phyloP scores from a whole-genome alignment of 1,140 invertebrate species.

The Lutraria rhynchaena region DNA sequence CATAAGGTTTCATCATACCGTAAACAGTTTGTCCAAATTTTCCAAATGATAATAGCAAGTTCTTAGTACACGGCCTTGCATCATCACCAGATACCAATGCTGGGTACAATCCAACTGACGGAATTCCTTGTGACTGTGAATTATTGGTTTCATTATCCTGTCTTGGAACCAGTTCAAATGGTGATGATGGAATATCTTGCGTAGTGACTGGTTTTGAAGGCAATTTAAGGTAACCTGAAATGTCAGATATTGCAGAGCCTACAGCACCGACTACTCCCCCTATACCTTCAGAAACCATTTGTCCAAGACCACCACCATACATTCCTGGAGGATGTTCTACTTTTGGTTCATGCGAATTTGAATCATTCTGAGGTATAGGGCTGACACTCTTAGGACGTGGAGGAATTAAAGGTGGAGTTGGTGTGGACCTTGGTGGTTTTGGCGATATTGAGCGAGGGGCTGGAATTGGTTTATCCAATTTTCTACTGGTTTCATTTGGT shows the following conservation, averaged over 20 bases:
- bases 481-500: constrained; percentile 9
- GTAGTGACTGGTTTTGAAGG: neutral
- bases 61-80: constrained; percentile 60
- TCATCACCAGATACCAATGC: neutral
- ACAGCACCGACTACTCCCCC: constrained; percentile 46
- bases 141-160: neutral
- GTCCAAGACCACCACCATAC: neutral
- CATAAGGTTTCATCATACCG: constrained; percentile 76
- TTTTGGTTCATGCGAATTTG: neutral
- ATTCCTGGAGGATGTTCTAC: neutral
- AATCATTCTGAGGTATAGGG: neutral
- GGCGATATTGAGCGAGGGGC: constrained; percentile 21
- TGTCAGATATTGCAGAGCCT: constrained; percentile 26
- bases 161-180: constrained; percentile 38
- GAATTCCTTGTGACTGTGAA: neutral
- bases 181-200: constrained; percentile 3
- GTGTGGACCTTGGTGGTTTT: neutral
- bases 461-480: constrained; percentile 2
- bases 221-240: constrained; percentile 23
- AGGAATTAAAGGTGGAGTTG: constrained; percentile 15
- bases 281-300: constrained; percentile 31
- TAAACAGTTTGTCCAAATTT: constrained; percentile 70
- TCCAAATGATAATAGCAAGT: constrained; percentile 72
- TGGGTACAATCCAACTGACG: constrained; percentile 34
- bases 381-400: constrained; percentile 27